Conservation (phyloP, 2,888 invertebrate genomes). For the Pseudococcus viburni region DNA sequence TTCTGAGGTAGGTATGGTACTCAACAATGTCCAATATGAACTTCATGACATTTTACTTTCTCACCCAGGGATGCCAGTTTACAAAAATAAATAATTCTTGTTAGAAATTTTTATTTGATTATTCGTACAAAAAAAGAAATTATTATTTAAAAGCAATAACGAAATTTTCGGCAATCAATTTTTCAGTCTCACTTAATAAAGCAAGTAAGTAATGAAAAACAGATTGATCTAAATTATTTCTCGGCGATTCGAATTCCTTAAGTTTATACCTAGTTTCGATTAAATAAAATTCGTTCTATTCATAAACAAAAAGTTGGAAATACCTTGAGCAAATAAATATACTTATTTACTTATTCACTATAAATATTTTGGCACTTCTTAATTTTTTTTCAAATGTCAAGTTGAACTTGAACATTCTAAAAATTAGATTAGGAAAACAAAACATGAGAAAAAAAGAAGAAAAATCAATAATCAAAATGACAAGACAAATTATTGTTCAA, state of each 20-base stretch:
- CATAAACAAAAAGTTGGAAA: not conserved
- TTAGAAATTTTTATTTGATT: conserved; percentile 42
- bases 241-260: conserved; percentile 41
- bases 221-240: conserved; percentile 25
- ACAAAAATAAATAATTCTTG: not conserved
- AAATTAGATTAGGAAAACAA: not conserved
- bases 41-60: too few species aligned
- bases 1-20: too few species aligned
- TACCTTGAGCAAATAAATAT: conserved; percentile 42
- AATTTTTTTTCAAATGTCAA: conserved; percentile 11
- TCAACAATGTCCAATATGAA: too few species aligned
- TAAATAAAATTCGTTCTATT: conserved; percentile 19
- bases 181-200: conserved; percentile 57
- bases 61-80: too few species aligned
- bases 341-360: not conserved
- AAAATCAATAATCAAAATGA: conserved; percentile 10
- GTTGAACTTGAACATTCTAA: not conserved
- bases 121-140: conserved; percentile 18
- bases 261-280: conserved; percentile 16
- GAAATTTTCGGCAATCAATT: conserved; percentile 13
- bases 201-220: conserved; percentile 60
- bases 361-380: conserved; percentile 42
- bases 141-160: conserved; percentile 2
- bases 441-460: conserved; percentile 5
- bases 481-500: not conserved